A percentile compares a stretch with the other conserved stretches of the same genome.
Evolutionary conservation across 2,113 vertebrate species (phyloP).

Genomic region (Colius striatus): DNA sequence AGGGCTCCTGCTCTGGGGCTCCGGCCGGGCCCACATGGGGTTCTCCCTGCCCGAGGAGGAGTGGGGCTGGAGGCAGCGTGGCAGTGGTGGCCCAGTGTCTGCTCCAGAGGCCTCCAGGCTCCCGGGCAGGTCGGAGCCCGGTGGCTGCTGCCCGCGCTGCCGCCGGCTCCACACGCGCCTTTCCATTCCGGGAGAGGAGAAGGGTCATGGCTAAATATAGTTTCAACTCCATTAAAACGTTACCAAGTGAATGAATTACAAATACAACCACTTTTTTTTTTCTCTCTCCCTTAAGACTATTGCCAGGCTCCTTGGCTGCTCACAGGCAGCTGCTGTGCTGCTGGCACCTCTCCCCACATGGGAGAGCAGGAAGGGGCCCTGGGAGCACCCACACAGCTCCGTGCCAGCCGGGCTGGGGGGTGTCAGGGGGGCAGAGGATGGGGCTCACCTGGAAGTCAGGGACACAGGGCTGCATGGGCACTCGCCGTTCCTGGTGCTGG

Average conservation of each 20-base stretch:
- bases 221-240: constrained; percentile 6
- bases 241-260: constrained; percentile 57
- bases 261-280: neutral
- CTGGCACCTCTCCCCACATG: neutral
- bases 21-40: rapidly evolving
- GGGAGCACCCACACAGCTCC: neutral
- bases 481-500: neutral
- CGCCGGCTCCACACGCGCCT: neutral
- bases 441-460: constrained; percentile 56
- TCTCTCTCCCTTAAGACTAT: neutral
- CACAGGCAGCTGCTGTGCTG: rapidly evolving
- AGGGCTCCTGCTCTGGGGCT: rapidly evolving
- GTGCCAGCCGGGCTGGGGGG: neutral
- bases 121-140: neutral
- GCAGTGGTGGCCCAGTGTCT: neutral
- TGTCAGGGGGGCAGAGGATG: neutral
- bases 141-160: neutral
- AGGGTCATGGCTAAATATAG: constrained; percentile 67
- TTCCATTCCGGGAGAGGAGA: constrained; percentile 67
- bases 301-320: neutral
- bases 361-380: neutral
- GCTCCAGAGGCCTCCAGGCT: neutral
- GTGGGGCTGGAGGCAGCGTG: neutral
- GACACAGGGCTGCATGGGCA: neutral
- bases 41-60: neutral